Conservation (phyloP, 2,797 vertebrate species). For the Pagetopsis macropterus region DNA sequence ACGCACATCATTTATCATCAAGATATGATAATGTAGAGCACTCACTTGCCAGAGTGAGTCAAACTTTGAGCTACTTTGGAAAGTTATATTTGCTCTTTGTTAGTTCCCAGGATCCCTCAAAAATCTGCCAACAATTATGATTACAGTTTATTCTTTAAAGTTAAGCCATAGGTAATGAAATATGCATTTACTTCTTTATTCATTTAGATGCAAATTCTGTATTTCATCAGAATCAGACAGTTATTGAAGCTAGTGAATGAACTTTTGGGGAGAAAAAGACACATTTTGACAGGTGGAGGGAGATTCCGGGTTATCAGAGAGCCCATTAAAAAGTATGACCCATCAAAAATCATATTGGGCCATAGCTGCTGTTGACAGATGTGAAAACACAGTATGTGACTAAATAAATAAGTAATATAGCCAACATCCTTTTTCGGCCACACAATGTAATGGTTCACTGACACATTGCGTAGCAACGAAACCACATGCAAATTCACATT, state of each 20-base stretch:
- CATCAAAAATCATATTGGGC: background rate
- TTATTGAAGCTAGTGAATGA: background rate
- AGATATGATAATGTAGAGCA: constrained; percentile 30
- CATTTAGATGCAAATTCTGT: background rate
- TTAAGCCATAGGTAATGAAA: background rate
- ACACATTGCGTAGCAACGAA: background rate
- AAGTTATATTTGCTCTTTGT: constrained; percentile 6
- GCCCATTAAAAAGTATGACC: background rate
- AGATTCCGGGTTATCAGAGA: background rate
- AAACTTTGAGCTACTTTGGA: background rate
- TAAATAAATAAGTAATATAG: background rate
- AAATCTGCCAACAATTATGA: background rate
- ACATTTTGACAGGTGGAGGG: background rate
- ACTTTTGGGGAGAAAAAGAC: background rate
- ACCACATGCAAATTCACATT: background rate
- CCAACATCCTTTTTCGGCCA: background rate
- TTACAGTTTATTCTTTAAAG: background rate
- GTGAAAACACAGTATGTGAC: background rate
- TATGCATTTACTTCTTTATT: background rate
- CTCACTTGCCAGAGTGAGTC: background rate
- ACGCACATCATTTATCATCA: constrained; percentile 3
- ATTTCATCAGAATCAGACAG: background rate
- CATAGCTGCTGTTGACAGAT: background rate
- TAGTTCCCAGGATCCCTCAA: background rate
- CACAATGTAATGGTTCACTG: background rate